These are phyloP conservation scores for Gopherus evgoodei DNA, from an alignment of 2,113 vertebrate species.

Conservation along the genomic window DNA sequence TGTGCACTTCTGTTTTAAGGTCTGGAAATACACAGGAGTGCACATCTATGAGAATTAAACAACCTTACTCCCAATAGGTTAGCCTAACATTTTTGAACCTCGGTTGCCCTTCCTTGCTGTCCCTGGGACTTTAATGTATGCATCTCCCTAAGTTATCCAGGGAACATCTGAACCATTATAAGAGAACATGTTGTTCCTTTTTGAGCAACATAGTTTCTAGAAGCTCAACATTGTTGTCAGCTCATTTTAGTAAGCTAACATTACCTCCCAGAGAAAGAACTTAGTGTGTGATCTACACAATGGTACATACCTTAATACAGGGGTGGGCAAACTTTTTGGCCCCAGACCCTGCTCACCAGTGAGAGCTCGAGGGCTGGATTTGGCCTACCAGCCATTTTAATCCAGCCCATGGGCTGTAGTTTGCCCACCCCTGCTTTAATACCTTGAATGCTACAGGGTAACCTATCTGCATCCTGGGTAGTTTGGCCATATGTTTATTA, in stretches of 20 bases:
- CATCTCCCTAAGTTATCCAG: not conserved
- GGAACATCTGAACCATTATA: rapidly evolving
- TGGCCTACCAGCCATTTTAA: no score
- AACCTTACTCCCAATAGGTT: not conserved
- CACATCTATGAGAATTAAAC: not conserved
- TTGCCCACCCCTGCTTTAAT: no score
- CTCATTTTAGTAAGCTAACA: rapidly evolving
- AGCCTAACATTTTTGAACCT: not conserved
- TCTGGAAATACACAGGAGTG: not conserved
- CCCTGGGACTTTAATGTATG: not conserved
- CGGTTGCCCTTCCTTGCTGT: not conserved
- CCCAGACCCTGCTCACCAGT: no score
- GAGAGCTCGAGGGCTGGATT: no score
- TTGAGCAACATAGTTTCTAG: not conserved
- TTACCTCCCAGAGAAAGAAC: not conserved
- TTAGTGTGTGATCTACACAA: not conserved
- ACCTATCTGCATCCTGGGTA: not conserved
- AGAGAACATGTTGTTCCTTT: not conserved
- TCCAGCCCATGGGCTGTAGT: no score
- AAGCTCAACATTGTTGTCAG: not conserved
- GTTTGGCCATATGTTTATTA: not conserved
- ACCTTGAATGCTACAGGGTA: rapidly evolving
- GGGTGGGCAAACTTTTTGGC: no score
- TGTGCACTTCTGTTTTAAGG: not conserved
- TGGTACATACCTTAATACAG: not conserved